These are phyloP conservation scores for Archips crataeganus DNA, from an alignment of 2,888 invertebrate genomes.

Conservation along the genomic window DNA sequence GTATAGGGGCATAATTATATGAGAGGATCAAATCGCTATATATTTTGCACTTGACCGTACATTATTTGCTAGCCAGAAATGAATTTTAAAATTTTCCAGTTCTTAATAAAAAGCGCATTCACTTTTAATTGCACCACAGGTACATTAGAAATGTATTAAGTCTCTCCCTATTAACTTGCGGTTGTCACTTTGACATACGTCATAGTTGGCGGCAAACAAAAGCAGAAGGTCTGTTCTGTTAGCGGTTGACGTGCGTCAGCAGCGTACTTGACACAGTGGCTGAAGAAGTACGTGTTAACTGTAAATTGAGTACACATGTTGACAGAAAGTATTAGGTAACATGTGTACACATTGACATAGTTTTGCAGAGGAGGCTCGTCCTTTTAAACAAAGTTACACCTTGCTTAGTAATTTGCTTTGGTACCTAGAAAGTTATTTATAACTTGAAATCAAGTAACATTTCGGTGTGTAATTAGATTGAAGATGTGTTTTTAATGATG, in stretches of 20 bases:
- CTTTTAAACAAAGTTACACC: background rate
- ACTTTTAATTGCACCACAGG: background rate
- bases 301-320: slow-evolving; percentile 30
- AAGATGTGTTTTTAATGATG: too few relatives aligned
- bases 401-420: background rate
- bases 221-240: slow-evolving; percentile 55
- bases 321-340: slow-evolving; percentile 11
- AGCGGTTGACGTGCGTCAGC: slow-evolving; percentile 63
- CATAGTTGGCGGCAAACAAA: slow-evolving; percentile 45
- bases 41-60: too few relatives aligned
- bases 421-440: too few relatives aligned
- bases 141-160: slow-evolving; percentile 20
- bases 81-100: background rate
- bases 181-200: slow-evolving; percentile 22
- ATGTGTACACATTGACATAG: background rate
- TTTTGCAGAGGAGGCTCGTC: background rate
- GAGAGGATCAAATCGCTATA: too few relatives aligned
- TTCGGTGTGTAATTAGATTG: too few relatives aligned
- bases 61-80: too few relatives aligned
- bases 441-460: too few relatives aligned
- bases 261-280: slow-evolving; percentile 57
- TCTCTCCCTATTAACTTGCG: slow-evolving; percentile 4
- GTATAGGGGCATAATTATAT: too few relatives aligned
- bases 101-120: background rate
- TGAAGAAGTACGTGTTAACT: slow-evolving; percentile 19